A percentile compares a stretch with the other conserved stretches of the same genome.
Conservation (phyloP, 2,113 vertebrate genomes). For the Phyllopteryx taeniolatus region DNA sequence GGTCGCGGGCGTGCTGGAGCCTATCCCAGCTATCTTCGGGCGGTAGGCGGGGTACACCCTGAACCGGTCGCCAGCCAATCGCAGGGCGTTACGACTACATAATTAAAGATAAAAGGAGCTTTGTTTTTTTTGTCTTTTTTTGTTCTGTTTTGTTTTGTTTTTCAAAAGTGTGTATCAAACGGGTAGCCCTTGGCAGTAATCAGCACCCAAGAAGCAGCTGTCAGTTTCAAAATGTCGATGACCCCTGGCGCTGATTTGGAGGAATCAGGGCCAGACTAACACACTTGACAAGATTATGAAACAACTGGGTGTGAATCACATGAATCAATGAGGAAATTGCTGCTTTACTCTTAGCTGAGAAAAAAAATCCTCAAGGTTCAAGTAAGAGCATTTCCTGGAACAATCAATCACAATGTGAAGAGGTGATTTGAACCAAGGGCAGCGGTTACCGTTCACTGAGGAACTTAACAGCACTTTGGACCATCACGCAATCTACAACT, state of each 20-base stretch:
- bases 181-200: neutral
- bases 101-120: too few relatives aligned
- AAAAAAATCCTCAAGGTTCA: slow-evolving; percentile 41
- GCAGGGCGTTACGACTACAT: too few relatives aligned
- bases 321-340: slow-evolving; percentile 46
- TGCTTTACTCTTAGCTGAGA: slow-evolving; percentile 24
- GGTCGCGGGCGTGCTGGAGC: too few relatives aligned
- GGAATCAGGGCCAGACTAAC: slow-evolving; percentile 18
- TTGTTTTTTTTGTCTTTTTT: too few relatives aligned
- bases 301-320: slow-evolving; percentile 42
- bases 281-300: slow-evolving; percentile 30
- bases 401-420: slow-evolving; percentile 26
- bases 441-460: slow-evolving; percentile 45
- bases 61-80: too few relatives aligned
- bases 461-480: slow-evolving; percentile 23
- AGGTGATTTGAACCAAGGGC: slow-evolving; percentile 24
- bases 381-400: slow-evolving; percentile 43
- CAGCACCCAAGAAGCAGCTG: neutral
- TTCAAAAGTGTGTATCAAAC: too few relatives aligned
- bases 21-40: too few relatives aligned
- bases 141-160: too few relatives aligned
- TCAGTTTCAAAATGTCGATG: neutral
- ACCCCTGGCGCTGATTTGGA: neutral
- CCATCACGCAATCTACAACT: slow-evolving; percentile 30
- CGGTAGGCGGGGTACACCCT: too few relatives aligned